Evolutionary conservation across 2,888 invertebrate genomes (phyloP).

Genomic region (Xylota segnis): DNA sequence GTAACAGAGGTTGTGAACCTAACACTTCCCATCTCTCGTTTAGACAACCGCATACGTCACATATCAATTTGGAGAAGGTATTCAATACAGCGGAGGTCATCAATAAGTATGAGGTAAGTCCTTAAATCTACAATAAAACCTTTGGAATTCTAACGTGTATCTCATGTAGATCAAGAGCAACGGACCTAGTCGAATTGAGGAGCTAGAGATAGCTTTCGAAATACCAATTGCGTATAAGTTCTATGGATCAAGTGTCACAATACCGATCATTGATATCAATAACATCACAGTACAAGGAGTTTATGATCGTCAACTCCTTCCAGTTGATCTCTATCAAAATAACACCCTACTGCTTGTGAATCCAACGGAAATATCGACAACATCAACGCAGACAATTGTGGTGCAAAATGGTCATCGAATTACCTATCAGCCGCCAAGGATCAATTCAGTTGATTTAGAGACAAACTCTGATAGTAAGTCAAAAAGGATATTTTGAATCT

Average conservation of each 20-base stretch:
- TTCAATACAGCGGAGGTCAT: slow-evolving; percentile 80
- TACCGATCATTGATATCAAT: slow-evolving; percentile 82
- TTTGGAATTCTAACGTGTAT: background rate
- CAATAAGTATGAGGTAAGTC: slow-evolving; percentile 82
- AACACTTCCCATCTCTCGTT: slow-evolving; percentile 6
- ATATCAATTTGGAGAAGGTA: slow-evolving; percentile 82
- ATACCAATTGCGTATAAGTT: slow-evolving; percentile 83
- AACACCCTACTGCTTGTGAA: slow-evolving; percentile 82
- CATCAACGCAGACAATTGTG: slow-evolving; percentile 71
- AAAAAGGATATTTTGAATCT: background rate
- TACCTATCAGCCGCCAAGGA: slow-evolving; percentile 35
- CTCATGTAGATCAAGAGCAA: slow-evolving; percentile 81
- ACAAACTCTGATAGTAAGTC: slow-evolving; percentile 59
- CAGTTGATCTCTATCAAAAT: slow-evolving; percentile 82
- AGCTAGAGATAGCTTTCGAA: slow-evolving; percentile 81
- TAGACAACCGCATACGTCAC: slow-evolving; percentile 81
- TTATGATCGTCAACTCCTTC: slow-evolving; percentile 81
- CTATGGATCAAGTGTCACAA: slow-evolving; percentile 79
- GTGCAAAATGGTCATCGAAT: slow-evolving; percentile 74
- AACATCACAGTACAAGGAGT: slow-evolving; percentile 82
- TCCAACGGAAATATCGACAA: slow-evolving; percentile 80
- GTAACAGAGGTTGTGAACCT: background rate
- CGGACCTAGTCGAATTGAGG: slow-evolving; percentile 83
- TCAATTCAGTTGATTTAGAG: slow-evolving; percentile 40
- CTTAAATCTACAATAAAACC: background rate